phyloP scores from a whole-genome alignment of 2,888 invertebrate species.

The Xanthia togata region DNA sequence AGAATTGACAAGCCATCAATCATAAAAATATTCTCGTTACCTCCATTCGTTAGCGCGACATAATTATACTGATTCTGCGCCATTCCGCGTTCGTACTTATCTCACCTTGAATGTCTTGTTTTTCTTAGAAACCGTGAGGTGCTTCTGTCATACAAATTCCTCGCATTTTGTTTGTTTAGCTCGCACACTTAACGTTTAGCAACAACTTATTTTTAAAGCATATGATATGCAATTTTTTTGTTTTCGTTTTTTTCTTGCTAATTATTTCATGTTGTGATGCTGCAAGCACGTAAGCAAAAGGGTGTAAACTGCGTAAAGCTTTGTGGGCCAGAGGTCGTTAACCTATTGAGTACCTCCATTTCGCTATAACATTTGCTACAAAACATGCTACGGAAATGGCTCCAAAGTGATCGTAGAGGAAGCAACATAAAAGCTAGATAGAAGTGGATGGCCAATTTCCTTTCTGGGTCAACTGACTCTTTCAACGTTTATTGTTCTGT shows the following conservation, averaged over 20 bases:
- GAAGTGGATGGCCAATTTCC: slow-evolving; percentile 32
- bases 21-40: slow-evolving; percentile 56
- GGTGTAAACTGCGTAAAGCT: not conserved
- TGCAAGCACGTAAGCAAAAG: slow-evolving; percentile 22
- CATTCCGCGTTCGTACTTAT: slow-evolving; percentile 70
- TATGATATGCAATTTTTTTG: slow-evolving; percentile 27
- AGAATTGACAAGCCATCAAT: slow-evolving; percentile 50
- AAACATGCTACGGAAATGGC: slow-evolving; percentile 46
- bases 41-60: slow-evolving; percentile 57
- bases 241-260: slow-evolving; percentile 16
- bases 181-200: slow-evolving; percentile 59
- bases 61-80: slow-evolving; percentile 66
- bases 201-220: slow-evolving; percentile 45
- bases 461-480: slow-evolving; percentile 20
- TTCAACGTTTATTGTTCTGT: slow-evolving; percentile 1
- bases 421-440: slow-evolving; percentile 31
- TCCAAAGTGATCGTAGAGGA: slow-evolving; percentile 41
- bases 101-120: slow-evolving; percentile 77
- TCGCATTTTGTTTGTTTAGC: slow-evolving; percentile 71
- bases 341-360: slow-evolving; percentile 5
- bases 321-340: slow-evolving; percentile 12
- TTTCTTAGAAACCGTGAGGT: slow-evolving; percentile 77
- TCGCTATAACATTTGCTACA: slow-evolving; percentile 19
- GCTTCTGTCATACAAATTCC: slow-evolving; percentile 80
- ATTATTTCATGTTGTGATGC: not conserved